phyloP scores from a whole-genome alignment of 2,797 vertebrate genomes.

The Melanitta fusca region DNA sequence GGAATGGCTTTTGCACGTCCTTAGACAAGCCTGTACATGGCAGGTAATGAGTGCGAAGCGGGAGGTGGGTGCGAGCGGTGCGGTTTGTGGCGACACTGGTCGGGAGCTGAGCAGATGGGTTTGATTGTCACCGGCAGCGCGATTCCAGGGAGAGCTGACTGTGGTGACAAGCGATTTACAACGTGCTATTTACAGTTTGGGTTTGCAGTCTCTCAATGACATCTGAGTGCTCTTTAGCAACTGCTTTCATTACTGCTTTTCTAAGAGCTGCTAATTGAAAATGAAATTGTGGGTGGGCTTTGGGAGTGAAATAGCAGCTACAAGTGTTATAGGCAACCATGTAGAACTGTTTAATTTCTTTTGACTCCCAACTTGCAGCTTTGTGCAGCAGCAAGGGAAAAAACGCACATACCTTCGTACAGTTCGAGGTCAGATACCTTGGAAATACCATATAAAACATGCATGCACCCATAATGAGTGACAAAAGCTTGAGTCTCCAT shows the following conservation, averaged over 20 bases:
- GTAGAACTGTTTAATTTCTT: background rate
- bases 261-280: slow-evolving; percentile 83
- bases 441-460: background rate
- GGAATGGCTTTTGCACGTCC: background rate
- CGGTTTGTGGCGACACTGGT: slow-evolving; percentile 23
- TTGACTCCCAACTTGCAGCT: background rate
- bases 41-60: slow-evolving; percentile 11
- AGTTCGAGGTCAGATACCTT: background rate
- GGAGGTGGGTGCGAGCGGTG: slow-evolving; percentile 47
- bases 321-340: background rate
- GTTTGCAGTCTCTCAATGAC: slow-evolving; percentile 79
- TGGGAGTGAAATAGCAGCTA: slow-evolving; percentile 36
- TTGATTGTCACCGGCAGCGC: slow-evolving; percentile 70
- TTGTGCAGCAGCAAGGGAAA: background rate
- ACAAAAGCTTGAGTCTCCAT: background rate
- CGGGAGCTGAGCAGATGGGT: slow-evolving; percentile 77
- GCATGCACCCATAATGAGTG: background rate
- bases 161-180: slow-evolving; percentile 81
- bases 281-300: slow-evolving; percentile 79
- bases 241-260: slow-evolving; percentile 82
- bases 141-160: slow-evolving; percentile 74
- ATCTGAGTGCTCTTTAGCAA: slow-evolving; percentile 83
- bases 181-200: slow-evolving; percentile 84
- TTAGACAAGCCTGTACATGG: background rate
- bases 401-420: fast-evolving